These are phyloP conservation scores for Odontomyia ornata DNA, from an alignment of 2,888 invertebrate species.

Conservation along the genomic window DNA sequence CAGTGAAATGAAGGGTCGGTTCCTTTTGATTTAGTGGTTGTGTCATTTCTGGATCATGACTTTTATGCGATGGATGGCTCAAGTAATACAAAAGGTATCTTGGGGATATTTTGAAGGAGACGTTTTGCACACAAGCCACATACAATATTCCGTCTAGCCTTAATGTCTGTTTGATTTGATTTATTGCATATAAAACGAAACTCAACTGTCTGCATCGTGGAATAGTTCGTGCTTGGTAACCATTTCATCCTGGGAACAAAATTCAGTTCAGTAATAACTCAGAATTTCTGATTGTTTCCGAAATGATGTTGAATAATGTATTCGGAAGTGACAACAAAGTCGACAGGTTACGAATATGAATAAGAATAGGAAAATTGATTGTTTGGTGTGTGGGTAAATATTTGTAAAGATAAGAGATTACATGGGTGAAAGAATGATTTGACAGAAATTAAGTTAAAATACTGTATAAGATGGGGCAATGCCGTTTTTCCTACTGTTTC, in stretches of 20 bases:
- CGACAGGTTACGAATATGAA: neutral
- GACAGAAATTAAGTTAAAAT: too few species aligned
- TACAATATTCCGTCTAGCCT: slow-evolving; percentile 32
- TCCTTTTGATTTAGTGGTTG: slow-evolving; percentile 47
- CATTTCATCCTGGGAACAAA: slow-evolving; percentile 18
- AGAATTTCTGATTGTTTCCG: slow-evolving; percentile 40
- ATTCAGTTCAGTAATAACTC: slow-evolving; percentile 23
- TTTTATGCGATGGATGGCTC: slow-evolving; percentile 26
- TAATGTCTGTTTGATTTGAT: slow-evolving; percentile 45
- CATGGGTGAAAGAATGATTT: too few species aligned
- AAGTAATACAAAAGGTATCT: too few species aligned
- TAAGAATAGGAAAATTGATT: slow-evolving; percentile 29
- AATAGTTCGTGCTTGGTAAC: slow-evolving; percentile 34
- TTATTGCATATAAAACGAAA: slow-evolving; percentile 42
- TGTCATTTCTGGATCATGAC: slow-evolving; percentile 49
- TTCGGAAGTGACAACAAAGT: slow-evolving; percentile 32
- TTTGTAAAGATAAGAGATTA: too few species aligned
- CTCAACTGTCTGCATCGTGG: slow-evolving; percentile 32
- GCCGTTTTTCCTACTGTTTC: too few species aligned
- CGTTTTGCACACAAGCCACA: neutral
- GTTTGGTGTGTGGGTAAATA: neutral
- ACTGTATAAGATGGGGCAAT: too few species aligned
- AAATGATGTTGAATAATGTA: slow-evolving; percentile 43
- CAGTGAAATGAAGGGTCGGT: slow-evolving; percentile 36
- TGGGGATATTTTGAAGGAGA: neutral